Evolutionary conservation across 1,140 invertebrate genomes (phyloP).

Genomic region (Drosophila leontia): DNA sequence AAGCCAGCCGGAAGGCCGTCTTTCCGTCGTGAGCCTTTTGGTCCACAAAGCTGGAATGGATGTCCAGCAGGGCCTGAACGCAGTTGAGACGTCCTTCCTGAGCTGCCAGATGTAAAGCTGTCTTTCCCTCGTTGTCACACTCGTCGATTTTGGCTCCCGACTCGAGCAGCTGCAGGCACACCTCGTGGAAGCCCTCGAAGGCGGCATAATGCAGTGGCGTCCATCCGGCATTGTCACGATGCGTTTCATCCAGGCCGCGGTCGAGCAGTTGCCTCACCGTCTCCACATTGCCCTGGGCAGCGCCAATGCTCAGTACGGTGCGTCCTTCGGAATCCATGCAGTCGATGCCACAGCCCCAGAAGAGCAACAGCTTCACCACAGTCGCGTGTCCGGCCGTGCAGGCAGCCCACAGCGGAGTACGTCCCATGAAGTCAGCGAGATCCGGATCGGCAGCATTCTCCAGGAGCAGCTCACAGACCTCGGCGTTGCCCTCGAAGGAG

Average conservation of each 20-base stretch:
- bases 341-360: conserved; percentile 96
- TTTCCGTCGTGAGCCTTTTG: conserved; percentile 97
- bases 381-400: conserved; percentile 94
- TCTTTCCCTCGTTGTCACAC: conserved; percentile 97
- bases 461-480: conserved; percentile 93
- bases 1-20: conserved; percentile 92
- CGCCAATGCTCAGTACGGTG: conserved; percentile 94
- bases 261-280: conserved; percentile 95
- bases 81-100: conserved; percentile 90
- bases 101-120: conserved; percentile 94
- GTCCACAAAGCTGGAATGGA: conserved; percentile 88
- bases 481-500: conserved; percentile 93
- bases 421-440: conserved; percentile 91
- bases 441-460: conserved; percentile 95
- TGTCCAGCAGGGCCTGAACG: conserved; percentile 78
- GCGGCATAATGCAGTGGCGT: conserved; percentile 96
- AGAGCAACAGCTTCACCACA: conserved; percentile 92
- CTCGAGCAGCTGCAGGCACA: conserved; percentile 94
- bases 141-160: conserved; percentile 96
- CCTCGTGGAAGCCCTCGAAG: conserved; percentile 95
- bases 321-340: conserved; percentile 95
- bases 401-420: conserved; percentile 93
- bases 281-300: conserved; percentile 93
- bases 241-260: conserved; percentile 95
- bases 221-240: conserved; percentile 96